Evolutionary conservation across 2,113 vertebrate species (phyloP).

Genomic region (Triplophysa dalaica): DNA sequence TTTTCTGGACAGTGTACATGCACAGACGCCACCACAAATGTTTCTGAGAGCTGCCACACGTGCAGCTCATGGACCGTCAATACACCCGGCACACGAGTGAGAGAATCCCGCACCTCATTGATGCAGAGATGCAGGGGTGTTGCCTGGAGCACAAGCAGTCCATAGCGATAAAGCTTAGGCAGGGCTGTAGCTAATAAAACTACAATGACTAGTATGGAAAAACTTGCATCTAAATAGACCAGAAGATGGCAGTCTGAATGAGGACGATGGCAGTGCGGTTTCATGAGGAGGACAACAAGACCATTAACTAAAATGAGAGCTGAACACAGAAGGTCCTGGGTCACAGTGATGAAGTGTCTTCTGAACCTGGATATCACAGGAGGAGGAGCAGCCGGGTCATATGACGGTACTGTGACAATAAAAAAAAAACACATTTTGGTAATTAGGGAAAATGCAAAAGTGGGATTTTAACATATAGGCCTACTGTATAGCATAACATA

Average conservation of each 20-base stretch:
- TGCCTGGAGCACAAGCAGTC: slow-evolving; percentile 71
- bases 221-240: slow-evolving; percentile 70
- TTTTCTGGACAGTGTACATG: slow-evolving; percentile 67
- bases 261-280: slow-evolving; percentile 44
- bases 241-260: slow-evolving; percentile 55
- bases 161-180: slow-evolving; percentile 65
- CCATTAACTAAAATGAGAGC: slow-evolving; percentile 66
- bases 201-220: slow-evolving; percentile 66
- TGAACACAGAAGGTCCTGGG: slow-evolving; percentile 60
- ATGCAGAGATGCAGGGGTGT: slow-evolving; percentile 62
- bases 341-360: neutral
- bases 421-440: too few species aligned
- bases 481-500: neutral
- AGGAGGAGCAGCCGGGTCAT: neutral
- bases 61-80: slow-evolving; percentile 75
- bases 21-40: slow-evolving; percentile 68
- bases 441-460: too few species aligned
- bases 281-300: slow-evolving; percentile 60
- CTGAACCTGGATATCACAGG: neutral
- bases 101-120: slow-evolving; percentile 59
- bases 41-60: slow-evolving; percentile 71
- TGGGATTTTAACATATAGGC: too few species aligned
- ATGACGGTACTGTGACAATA: neutral
- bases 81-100: slow-evolving; percentile 67
- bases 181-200: slow-evolving; percentile 54